Conservation (phyloP, 2,888 invertebrate species). For the Synergus umbraculus region DNA sequence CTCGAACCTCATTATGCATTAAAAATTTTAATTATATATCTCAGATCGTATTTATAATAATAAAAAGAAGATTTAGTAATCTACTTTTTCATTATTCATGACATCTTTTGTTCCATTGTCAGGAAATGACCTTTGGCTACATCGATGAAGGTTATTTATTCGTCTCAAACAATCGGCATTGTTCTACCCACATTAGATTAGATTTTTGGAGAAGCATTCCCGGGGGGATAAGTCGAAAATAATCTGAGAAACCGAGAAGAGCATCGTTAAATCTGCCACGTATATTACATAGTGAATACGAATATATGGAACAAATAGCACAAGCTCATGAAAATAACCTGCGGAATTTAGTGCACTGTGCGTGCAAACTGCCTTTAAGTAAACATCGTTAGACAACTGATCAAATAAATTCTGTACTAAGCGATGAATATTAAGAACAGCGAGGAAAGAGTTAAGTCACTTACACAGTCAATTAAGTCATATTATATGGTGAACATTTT, state of each 20-base stretch:
- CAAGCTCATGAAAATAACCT: conserved; percentile 25
- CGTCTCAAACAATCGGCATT: neutral
- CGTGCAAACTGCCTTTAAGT: conserved; percentile 7
- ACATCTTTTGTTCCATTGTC: neutral
- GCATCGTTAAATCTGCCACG: conserved; percentile 15
- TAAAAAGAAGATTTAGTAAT: neutral
- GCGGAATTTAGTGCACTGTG: conserved; percentile 30
- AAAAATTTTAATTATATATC: neutral
- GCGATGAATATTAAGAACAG: neutral
- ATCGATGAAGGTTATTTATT: conserved; percentile 12
- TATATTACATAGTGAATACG: neutral
- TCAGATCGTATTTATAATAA: neutral
- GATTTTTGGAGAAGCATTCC: conserved; percentile 11
- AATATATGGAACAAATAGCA: conserved; percentile 36
- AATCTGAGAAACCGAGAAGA: conserved; percentile 1
- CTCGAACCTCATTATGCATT: neutral
- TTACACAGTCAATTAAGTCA: conserved; percentile 10
- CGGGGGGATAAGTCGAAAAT: conserved; percentile 9
- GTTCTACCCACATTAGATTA: neutral
- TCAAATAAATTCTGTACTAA: conserved; percentile 1
- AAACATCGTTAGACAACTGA: conserved; percentile 28
- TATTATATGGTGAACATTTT: neutral
- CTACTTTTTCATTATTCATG: neutral
- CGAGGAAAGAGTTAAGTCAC: neutral
- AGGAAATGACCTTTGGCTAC: conserved; percentile 1